Conservation (phyloP, 2,113 vertebrate species). For the Oreochromis spilurus region DNA sequence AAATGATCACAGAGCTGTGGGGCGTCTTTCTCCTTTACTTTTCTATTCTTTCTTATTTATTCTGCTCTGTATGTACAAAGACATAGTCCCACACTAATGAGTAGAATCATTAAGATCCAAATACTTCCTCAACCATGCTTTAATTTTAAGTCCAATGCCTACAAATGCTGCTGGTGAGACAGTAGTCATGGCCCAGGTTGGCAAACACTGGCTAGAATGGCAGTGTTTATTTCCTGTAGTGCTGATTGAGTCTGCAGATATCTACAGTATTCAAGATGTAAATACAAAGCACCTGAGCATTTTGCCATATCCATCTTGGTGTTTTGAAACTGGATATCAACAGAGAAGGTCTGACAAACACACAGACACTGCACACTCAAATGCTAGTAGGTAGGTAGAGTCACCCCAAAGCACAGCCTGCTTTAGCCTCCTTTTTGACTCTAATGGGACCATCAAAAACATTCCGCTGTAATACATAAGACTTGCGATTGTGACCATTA, state of each 20-base stretch:
- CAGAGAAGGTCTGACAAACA: not conserved
- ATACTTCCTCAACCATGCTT: fast-evolving
- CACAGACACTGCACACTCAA: not conserved
- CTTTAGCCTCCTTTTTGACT: not conserved
- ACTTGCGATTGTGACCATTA: not conserved
- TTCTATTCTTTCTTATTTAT: not conserved
- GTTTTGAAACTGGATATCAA: not conserved
- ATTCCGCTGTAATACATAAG: not conserved
- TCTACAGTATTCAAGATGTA: not conserved
- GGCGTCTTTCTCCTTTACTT: not conserved
- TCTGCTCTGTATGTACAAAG: not conserved
- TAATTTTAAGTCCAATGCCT: not conserved
- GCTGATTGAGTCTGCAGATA: not conserved
- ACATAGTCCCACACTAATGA: not conserved
- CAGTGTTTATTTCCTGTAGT: not conserved
- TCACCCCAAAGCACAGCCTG: not conserved
- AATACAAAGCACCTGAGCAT: not conserved
- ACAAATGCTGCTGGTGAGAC: not conserved
- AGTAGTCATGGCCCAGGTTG: not conserved
- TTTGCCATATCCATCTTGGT: not conserved
- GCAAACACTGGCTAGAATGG: not conserved
- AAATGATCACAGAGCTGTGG: not conserved
- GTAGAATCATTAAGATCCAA: not conserved
- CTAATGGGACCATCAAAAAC: not conserved
- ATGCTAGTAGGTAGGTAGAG: not conserved